Evolutionary conservation across 2,888 invertebrate genomes (phyloP), one percentile per base, ranked within the genome.

Genomic region (Cheilosia grossa): DNA sequence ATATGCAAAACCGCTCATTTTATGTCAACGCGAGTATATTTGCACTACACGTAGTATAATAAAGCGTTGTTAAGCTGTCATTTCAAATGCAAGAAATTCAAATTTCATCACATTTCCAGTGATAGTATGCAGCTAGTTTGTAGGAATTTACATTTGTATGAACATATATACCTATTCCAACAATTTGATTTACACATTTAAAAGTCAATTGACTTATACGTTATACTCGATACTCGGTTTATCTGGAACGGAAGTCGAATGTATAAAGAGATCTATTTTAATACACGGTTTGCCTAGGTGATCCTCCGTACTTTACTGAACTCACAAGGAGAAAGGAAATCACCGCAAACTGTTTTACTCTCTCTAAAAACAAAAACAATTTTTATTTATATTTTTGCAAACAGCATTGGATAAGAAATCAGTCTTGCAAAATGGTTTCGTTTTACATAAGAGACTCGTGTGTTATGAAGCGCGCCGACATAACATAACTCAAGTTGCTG

Each of bases 391-490:
- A 37, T 54, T 30, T 58, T 58, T 74, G 63, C 64, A 74, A 21
- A 56, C 37, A 40, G 19, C 40, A 49, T 61, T 66, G 42, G 54
- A 53, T 47, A 72, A 66, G 51, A 37, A 73, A 56, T 27, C 51
- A 42, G 44, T 30, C 69, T 83, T 79, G 83, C 83, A 83, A 83
- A 79, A 79, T 79, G 64, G 59, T 79, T 59, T 49, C 75, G 70
- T 66, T 75, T 83, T 83, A 74, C 80, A 53, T 73, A 69, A 74
- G 64, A 66, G 42, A 67, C 75, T 63, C 53, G 83, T 85, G 80
- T 85, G 85, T 85, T 80, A 80, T 85, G 85, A 85, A 85, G 80
- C 80, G 59, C 80, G 54, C 83, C 83, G 75, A 82, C 61, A 75
- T 75, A 72, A 75, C 70, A 75, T 72, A 75, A 72, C 70, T 83